Evolutionary conservation across 2,888 invertebrate species (phyloP).

Genomic region (Eumerus sabulonum): DNA sequence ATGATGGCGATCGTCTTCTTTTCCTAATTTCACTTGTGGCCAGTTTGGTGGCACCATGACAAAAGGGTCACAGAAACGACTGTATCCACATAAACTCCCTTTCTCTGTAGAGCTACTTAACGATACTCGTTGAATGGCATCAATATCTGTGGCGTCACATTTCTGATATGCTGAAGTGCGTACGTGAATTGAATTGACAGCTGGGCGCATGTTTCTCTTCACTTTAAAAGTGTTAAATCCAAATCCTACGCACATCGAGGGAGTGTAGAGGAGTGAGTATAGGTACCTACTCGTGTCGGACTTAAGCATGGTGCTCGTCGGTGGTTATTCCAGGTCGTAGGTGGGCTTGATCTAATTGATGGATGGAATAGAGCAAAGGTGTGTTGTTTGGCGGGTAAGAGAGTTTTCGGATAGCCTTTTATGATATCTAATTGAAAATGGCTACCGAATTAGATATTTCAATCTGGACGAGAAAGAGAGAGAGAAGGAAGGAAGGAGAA

Average conservation of each 20-base stretch:
- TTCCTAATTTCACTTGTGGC: no score
- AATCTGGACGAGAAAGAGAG: no score
- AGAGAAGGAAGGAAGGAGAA: no score
- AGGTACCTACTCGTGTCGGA: conserved; percentile 29
- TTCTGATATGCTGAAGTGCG: conserved; percentile 53
- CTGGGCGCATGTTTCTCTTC: conserved; percentile 36
- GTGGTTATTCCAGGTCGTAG: conserved; percentile 5
- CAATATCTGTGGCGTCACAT: conserved; percentile 48
- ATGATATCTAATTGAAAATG: conserved; percentile 41
- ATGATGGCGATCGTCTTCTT: no score
- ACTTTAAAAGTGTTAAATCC: conserved; percentile 23
- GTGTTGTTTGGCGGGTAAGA: conserved; percentile 19
- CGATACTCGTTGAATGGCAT: conserved; percentile 52
- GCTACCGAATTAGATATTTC: conserved; percentile 45
- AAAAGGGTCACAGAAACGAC: no score
- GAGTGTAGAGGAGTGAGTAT: conserved; percentile 35
- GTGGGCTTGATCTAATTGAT: conserved; percentile 47
- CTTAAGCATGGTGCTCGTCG: conserved; percentile 8
- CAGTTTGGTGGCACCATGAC: no score
- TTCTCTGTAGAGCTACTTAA: conserved; percentile 29
- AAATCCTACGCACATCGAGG: conserved; percentile 44
- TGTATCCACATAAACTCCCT: no score
- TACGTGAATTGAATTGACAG: conserved; percentile 51
- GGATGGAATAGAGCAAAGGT: conserved; percentile 15
- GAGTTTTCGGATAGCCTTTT: conserved; percentile 50